Evolutionary conservation across 2,113 vertebrate genomes (phyloP), one percentile per base, ranked within the genome.

Genomic region (Saguinus imperator): DNA sequence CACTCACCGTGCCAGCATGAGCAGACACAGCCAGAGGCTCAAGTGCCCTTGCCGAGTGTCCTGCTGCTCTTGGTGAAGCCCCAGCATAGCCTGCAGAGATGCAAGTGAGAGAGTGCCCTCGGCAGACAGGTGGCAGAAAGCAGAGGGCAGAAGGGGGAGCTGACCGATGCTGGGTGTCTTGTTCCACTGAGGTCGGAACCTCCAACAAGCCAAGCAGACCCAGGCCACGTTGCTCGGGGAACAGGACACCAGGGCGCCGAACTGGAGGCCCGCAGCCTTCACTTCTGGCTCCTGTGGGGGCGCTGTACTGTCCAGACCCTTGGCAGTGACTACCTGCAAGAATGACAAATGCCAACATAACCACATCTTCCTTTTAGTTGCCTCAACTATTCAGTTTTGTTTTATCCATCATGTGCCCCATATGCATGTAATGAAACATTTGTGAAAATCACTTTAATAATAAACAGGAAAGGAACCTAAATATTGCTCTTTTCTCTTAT

Each of bases 361-460:
- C 66, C 35, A 1, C 16, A 1, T 18, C 89, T 83, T 61, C 57
- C 77, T 86, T 57, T 35, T 16, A 29, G 83, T 52, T 21, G 72
- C 76, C 79, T 81, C 86, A 1, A 8, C 32, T 64, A 86, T 0
- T 76, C 73, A 35, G 37, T 81, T 89, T 76, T 27, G 32, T 91
- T 77, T 48, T 64, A 37, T 35, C 94, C 86, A 3, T 68, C 87
- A 5, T 5, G 48, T 40, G 55, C 55, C 55, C 66, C 70, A 8
- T 37, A 55, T 73, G 96, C 97, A 87, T 94, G 97, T 77, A 87
- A 90, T 52, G n/a, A 58, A 95, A 77, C 88, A 97, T 97, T 97
- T 98, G 97, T 98, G 98, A 92, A 91, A 97, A 97, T 97, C 89
- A 66, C 92, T 98, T 98, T 98, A 96, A 96, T 98, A 98, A 98